phyloP scores from a whole-genome alignment of 2,888 invertebrate genomes.

The Agriopis aurantiaria region DNA sequence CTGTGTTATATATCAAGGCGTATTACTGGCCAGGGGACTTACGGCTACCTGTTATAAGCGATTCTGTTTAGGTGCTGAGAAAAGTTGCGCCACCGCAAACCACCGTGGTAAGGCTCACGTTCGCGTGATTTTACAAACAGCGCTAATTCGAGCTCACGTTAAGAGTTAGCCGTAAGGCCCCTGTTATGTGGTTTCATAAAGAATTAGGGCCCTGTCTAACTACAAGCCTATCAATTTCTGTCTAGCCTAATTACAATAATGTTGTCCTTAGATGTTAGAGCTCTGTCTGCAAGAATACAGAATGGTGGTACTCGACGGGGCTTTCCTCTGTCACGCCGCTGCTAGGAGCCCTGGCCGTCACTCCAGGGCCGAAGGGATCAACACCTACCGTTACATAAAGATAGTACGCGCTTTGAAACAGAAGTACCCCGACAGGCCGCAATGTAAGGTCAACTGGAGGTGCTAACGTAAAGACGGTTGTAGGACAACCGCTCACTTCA shows the following conservation, averaged over 20 bases:
- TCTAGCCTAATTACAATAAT: background rate
- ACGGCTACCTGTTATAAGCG: too few species aligned
- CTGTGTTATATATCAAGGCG: too few species aligned
- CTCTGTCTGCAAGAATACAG: constrained; percentile 91
- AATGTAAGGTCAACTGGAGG: constrained; percentile 71
- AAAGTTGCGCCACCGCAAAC: too few species aligned
- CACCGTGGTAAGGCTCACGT: too few species aligned
- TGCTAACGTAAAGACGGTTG: constrained; percentile 37
- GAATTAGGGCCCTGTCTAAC: background rate
- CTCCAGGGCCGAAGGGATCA: constrained; percentile 65
- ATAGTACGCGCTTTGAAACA: constrained; percentile 77
- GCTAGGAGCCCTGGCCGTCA: constrained; percentile 62
- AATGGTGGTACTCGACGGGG: constrained; percentile 90
- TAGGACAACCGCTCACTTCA: constrained; percentile 16
- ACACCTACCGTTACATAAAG: constrained; percentile 79
- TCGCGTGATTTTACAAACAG: too few species aligned
- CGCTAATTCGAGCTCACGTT: too few species aligned
- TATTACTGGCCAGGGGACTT: too few species aligned
- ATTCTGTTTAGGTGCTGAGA: too few species aligned
- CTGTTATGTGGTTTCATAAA: too few species aligned
- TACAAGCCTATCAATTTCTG: background rate
- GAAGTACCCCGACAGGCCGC: constrained; percentile 78
- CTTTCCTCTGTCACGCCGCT: constrained; percentile 89
- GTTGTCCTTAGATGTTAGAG: constrained; percentile 88
- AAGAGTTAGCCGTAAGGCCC: too few species aligned